Conservation (phyloP, 2,888 invertebrate genomes). For the Helicoverpa assulta region DNA sequence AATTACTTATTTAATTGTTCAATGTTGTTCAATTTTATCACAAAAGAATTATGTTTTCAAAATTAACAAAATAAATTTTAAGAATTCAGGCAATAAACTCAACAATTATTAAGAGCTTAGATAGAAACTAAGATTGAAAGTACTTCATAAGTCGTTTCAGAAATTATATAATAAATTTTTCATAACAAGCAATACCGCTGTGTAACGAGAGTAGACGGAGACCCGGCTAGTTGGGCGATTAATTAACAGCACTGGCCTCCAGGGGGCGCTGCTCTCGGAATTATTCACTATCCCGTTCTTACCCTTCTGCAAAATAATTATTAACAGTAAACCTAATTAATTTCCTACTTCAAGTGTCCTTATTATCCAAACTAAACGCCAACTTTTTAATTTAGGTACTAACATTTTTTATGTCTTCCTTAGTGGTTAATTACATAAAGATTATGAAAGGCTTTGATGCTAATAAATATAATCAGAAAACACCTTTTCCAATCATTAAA, state of each 20-base stretch:
- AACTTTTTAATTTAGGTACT: slow-evolving; percentile 59
- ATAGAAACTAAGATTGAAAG: slow-evolving; percentile 40
- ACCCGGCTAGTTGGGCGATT: slow-evolving; percentile 76
- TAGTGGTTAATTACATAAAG: slow-evolving; percentile 20
- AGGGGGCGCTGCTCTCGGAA: slow-evolving; percentile 71
- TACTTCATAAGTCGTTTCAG: slow-evolving; percentile 49
- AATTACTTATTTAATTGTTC: no score
- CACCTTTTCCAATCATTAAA: neutral
- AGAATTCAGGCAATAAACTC: slow-evolving; percentile 3
- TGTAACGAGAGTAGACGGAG: slow-evolving; percentile 69
- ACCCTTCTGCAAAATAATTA: slow-evolving; percentile 78
- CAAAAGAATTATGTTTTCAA: no score
- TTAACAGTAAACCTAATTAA: slow-evolving; percentile 78
- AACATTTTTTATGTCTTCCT: slow-evolving; percentile 21
- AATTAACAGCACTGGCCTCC: slow-evolving; percentile 79
- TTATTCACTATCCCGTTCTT: slow-evolving; percentile 75
- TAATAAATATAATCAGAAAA: slow-evolving; percentile 8
- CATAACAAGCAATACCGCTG: slow-evolving; percentile 66
- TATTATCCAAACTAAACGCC: slow-evolving; percentile 68
- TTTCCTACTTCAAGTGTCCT: slow-evolving; percentile 70
- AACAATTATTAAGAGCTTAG: slow-evolving; percentile 22
- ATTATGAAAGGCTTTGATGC: slow-evolving; percentile 8
- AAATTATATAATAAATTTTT: slow-evolving; percentile 67
- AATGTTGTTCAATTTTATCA: no score
- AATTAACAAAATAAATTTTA: neutral